These are phyloP conservation scores for Penaeus monodon DNA, from an alignment of 2,888 invertebrate genomes.

Conservation along the genomic window DNA sequence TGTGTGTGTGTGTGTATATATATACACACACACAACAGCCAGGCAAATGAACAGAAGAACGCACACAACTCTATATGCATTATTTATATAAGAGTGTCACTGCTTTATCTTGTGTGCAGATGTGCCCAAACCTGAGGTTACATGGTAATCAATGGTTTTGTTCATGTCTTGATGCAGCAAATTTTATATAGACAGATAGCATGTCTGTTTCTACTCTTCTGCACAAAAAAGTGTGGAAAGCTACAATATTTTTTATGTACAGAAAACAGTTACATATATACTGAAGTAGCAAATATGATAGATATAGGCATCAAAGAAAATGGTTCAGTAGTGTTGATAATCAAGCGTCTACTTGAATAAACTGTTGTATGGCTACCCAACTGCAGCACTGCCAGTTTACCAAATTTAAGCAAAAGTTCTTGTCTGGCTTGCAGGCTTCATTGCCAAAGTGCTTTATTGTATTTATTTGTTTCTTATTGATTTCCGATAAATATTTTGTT, in stretches of 20 bases:
- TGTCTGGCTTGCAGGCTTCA: constrained; percentile 23
- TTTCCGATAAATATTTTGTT: constrained; percentile 25
- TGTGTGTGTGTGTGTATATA: too few species aligned
- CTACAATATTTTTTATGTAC: constrained; percentile 21
- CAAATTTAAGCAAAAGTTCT: constrained; percentile 23
- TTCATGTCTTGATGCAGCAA: too few species aligned
- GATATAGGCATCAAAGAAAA: background rate
- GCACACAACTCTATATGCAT: too few species aligned
- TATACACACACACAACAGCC: too few species aligned
- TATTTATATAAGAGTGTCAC: too few species aligned
- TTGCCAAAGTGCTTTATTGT: constrained; percentile 37
- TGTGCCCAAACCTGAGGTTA: background rate
- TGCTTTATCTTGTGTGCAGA: too few species aligned
- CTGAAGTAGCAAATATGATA: constrained; percentile 25
- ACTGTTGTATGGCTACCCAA: constrained; percentile 32
- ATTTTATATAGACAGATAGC: constrained; percentile 24
- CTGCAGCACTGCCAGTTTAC: constrained; percentile 31
- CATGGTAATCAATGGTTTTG: background rate
- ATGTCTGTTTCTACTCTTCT: constrained; percentile 33
- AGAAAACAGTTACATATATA: constrained; percentile 17
- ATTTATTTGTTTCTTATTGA: constrained; percentile 31
- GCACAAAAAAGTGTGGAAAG: constrained; percentile 26
- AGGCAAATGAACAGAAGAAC: too few species aligned
- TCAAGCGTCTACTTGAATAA: background rate
- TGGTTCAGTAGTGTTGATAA: too few species aligned